These are phyloP conservation scores for Tetramorium simillimum DNA, from an alignment of 1,140 invertebrate genomes.

Conservation along the genomic window DNA sequence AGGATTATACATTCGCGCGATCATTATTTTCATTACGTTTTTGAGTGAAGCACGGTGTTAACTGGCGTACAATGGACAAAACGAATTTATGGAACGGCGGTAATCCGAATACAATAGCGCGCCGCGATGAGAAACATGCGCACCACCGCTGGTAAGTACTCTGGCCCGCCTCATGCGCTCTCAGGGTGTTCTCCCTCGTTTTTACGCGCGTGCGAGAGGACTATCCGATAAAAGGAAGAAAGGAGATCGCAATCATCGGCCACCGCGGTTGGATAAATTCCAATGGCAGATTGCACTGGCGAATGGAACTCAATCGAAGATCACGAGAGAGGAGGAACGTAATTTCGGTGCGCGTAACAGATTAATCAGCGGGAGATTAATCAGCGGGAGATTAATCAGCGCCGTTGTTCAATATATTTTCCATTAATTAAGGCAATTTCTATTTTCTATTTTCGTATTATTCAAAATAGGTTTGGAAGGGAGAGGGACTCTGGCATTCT, in stretches of 20 bases:
- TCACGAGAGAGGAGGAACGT: background rate
- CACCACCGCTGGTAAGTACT: conserved; percentile 24
- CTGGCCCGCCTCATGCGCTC: background rate
- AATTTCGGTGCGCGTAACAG: background rate
- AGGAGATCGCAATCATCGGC: conserved; percentile 16
- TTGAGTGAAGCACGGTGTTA: conserved; percentile 35
- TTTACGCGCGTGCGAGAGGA: background rate
- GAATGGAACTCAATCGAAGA: conserved; percentile 6
- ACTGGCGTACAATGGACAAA: conserved; percentile 41
- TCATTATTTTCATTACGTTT: conserved; percentile 58
- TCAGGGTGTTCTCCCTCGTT: conserved; percentile 14
- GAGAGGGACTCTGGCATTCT: background rate
- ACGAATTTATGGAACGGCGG: conserved; percentile 47
- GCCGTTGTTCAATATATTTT: too few relatives aligned
- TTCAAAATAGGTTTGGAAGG: background rate
- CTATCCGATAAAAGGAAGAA: background rate
- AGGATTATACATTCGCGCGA: conserved; percentile 44
- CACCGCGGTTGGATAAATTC: conserved; percentile 22
- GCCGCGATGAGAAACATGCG: conserved; percentile 38
- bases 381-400: background rate
- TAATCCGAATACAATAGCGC: conserved; percentile 53
- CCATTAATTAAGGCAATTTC: too few relatives aligned
- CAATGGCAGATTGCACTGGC: background rate
- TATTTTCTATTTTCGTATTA: too few relatives aligned
- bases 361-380: background rate